phyloP scores from a whole-genome alignment of 2,888 invertebrate genomes.

The Agriopis leucophaearia region DNA sequence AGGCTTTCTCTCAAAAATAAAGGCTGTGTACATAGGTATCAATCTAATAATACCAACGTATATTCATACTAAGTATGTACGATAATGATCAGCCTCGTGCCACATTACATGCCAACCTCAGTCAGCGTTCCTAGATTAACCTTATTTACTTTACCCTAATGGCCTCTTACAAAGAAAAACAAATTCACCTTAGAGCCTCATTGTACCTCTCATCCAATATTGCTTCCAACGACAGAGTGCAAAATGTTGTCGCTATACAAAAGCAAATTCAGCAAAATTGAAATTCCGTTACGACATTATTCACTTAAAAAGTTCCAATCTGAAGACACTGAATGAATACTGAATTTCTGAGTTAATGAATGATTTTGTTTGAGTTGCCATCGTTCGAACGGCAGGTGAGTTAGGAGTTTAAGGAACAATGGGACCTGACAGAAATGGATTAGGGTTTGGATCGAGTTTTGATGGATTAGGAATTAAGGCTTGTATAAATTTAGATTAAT shows the following conservation, averaged over 20 bases:
- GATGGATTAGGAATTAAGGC: slow-evolving; percentile 20
- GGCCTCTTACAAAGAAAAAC: slow-evolving; percentile 6
- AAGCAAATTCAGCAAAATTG: slow-evolving; percentile 39
- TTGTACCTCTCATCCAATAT: slow-evolving; percentile 10
- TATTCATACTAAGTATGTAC: background rate
- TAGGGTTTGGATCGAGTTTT: slow-evolving; percentile 6
- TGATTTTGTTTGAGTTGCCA: slow-evolving; percentile 31
- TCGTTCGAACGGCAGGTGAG: slow-evolving; percentile 27
- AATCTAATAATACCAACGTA: too few relatives aligned
- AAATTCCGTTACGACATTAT: slow-evolving; percentile 38
- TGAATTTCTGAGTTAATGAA: slow-evolving; percentile 21
- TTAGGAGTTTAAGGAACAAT: slow-evolving; percentile 25
- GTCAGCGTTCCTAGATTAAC: slow-evolving; percentile 5
- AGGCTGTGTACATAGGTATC: too few relatives aligned
- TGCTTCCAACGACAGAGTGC: slow-evolving; percentile 37
- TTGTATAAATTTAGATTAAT: slow-evolving; percentile 1
- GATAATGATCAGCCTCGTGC: background rate
- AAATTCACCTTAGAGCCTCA: slow-evolving; percentile 4
- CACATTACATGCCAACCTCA: slow-evolving; percentile 9
- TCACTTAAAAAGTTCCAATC: slow-evolving; percentile 47
- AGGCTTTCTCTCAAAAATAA: too few relatives aligned
- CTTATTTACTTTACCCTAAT: slow-evolving; percentile 10
- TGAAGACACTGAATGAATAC: slow-evolving; percentile 28
- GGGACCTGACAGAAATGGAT: slow-evolving; percentile 27
- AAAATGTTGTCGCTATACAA: slow-evolving; percentile 42